Percentiles rank a stretch among this genome's conserved stretches.
These are phyloP conservation scores for Trisateles emortualis DNA, from an alignment of 2,888 invertebrate species.

Conservation along the genomic window DNA sequence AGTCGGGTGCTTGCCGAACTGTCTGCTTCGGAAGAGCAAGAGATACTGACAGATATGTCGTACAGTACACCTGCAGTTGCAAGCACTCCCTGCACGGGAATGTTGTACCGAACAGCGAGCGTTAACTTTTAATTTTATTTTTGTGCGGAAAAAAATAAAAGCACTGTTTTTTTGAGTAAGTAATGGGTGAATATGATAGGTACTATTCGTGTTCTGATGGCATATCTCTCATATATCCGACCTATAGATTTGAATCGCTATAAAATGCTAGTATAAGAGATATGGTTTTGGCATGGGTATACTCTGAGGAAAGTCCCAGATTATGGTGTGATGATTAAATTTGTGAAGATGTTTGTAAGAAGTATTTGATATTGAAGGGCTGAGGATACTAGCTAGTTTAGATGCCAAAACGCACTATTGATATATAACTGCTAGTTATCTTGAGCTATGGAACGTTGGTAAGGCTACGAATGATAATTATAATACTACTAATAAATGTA, in stretches of 20 bases:
- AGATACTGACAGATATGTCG: no score
- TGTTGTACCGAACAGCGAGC: no score
- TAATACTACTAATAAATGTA: slow-evolving; percentile 2
- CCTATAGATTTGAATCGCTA: background rate
- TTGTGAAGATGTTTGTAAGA: background rate
- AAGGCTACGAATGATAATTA: slow-evolving; percentile 1
- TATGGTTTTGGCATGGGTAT: background rate
- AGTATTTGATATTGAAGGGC: background rate
- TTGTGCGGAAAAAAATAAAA: no score
- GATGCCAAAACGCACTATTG: background rate
- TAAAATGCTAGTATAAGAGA: background rate
- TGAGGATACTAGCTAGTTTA: background rate
- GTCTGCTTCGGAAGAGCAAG: no score
- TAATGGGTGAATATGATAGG: no score
- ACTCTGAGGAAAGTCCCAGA: background rate
- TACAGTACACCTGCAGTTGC: no score
- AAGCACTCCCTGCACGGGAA: no score
- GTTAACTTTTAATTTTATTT: no score
- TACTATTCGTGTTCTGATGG: no score
- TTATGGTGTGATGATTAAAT: background rate
- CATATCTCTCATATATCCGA: no score
- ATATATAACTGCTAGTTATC: background rate
- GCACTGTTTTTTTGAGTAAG: no score
- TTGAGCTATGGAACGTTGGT: background rate
- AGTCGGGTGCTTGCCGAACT: no score